Conservation (phyloP, 2,797 vertebrate genomes). For the Lacerta agilis region DNA sequence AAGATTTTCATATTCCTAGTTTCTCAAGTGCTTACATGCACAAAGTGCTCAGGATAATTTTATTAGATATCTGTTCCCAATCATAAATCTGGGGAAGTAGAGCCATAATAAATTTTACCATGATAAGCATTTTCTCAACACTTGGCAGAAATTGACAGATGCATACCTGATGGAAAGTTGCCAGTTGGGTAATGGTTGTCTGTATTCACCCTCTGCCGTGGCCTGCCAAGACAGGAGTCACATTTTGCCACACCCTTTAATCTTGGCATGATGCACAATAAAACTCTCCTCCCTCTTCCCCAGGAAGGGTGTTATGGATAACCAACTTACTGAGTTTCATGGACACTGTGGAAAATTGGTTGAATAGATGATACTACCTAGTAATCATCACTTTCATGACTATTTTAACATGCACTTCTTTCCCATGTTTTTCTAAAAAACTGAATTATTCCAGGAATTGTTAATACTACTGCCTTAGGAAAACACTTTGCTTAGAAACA, state of each 20-base stretch:
- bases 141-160: neutral
- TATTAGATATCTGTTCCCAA: neutral
- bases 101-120: neutral
- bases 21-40: neutral
- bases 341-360: neutral
- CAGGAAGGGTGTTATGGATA: neutral
- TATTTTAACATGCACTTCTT: neutral
- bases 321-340: neutral
- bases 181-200: neutral
- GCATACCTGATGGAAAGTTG: neutral
- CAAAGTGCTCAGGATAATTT: neutral
- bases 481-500: slow-evolving; percentile 9
- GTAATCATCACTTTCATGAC: neutral
- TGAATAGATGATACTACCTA: neutral
- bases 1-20: neutral
- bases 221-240: neutral
- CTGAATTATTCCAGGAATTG: neutral
- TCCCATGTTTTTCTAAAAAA: neutral
- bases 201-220: neutral
- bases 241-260: neutral
- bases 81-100: neutral
- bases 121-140: neutral
- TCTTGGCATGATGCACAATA: neutral
- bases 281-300: neutral
- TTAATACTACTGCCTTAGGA: neutral